A percentile compares a stretch with the other conserved stretches of the same genome.
These are phyloP conservation scores for Poecilia velifera DNA, from an alignment of 2,797 vertebrate genomes.

Conservation along the genomic window DNA sequence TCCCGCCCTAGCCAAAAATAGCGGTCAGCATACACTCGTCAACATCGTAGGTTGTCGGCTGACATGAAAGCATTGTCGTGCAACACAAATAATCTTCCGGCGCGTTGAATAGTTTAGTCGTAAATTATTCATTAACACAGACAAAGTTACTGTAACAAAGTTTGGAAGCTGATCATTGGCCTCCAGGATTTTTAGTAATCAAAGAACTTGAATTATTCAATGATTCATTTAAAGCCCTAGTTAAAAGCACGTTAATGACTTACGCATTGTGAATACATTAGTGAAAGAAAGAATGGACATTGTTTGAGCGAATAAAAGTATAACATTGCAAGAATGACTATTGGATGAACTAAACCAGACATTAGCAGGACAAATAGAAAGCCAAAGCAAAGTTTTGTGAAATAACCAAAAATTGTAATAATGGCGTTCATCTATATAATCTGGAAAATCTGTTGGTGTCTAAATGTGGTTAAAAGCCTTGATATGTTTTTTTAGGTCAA, in stretches of 20 bases:
- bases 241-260: slow-evolving; percentile 1
- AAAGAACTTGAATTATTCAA: neutral
- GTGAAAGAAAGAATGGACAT: neutral
- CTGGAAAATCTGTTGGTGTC: neutral
- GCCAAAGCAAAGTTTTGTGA: neutral
- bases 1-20: no score
- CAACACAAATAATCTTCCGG: no score
- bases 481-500: neutral
- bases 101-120: no score
- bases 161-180: no score
- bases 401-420: neutral
- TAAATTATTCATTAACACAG: no score
- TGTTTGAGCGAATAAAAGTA: neutral
- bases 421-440: neutral
- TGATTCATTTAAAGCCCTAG: neutral
- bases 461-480: neutral
- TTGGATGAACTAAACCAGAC: neutral
- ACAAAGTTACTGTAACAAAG: no score
- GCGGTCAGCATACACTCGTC: no score
- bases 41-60: no score
- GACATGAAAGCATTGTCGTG: no score
- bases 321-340: neutral
- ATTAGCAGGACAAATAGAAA: neutral
- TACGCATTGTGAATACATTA: neutral
- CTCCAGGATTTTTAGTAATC: neutral